Evolutionary conservation across 2,797 vertebrate species (phyloP), one percentile per base, ranked within the genome.

Genomic region (Ceryle rudis): DNA sequence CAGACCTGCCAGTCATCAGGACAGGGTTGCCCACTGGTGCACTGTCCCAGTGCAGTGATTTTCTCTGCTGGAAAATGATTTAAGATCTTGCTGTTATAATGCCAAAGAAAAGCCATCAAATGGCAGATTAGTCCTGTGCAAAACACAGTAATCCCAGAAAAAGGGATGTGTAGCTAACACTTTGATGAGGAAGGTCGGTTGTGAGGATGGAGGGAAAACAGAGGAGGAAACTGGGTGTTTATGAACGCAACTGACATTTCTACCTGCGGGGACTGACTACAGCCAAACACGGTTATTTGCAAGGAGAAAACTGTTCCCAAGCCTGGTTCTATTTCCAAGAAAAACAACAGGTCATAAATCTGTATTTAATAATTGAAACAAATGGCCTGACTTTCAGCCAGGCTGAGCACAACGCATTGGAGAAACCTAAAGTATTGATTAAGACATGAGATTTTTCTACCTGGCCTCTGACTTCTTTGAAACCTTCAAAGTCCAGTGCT

Each of bases 321-420:
- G 84, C 29, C 88, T 85, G 71, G 29, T 54, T 84, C 57, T 69
- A 65, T 44, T 95, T 96, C 90, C 92, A 97, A 86, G 81, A 81
- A 95, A 95, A 96, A 92, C 95, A 95, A 82, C 67, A 93, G 81
- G 57, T 81, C 91, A 92, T 89, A 94, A 96, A 97, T 96, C 92
- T 70, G 86, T 92, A 92, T 91, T 95, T 97, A 96, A 96, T 95
- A 95, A 95, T 95, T 94, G 92, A 97, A 97, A 95, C 89, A 87
- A 97, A 95, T 26, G 52, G 92, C 71, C 83, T 95, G 96, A 95
- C 86, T 96, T 72, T 29, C 81, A 81, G 91, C 90, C 87, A 14
- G 81, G 62, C 82, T 73, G 83, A 80, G 83, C 82, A 65, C 66
- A 73, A 44, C 1, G 2, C 64, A 66, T 5, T 70, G 55, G 71